Evolutionary conservation across 2,888 invertebrate genomes (phyloP), one percentile per base, ranked within the genome.

Genomic region (Diadromus collaris): DNA sequence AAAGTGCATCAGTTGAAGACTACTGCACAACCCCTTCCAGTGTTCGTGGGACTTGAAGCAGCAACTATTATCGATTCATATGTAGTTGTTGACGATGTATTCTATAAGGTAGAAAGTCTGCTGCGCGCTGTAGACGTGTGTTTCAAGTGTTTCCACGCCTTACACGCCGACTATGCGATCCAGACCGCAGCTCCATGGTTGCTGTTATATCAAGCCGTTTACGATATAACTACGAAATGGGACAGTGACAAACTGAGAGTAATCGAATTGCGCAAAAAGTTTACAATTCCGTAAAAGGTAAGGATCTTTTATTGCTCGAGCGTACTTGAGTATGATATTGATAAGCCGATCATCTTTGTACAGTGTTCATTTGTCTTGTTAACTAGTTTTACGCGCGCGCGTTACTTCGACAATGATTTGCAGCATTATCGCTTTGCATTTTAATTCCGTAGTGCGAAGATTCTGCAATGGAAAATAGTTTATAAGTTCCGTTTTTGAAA

Each of bases 141-240:
- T 16, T 48, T 67, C 3, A 67, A 67, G 16, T 51, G 54, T 24
- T 67, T 67, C 41, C 67, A 51, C 34, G 67, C 51, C n/a, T 56
- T 51, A 0, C 48, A 67, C 51, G 51, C 32, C 4, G 19, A 51
- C 21, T 67, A 67, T 51, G 51, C 67, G 5, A 56, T 51, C 2
- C 67, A 67, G 6, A 67, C 51, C 29, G 51, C 13, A 0, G 51
- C 51, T 5, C 32, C 67, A 13, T 48, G 67, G 67, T 7, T 67
- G 24, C 54, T 51, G 24, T 16, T 63, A 27, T 44, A 63, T 44
- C 63, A 44, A 27, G 44, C 41, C 27, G 63, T 63, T 6, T 63
- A 63, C 4, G 44, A 44, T 21, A 63, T 63, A 4, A 27, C 27
- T 27, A 44, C 63, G 63, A 29, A 64, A 29, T 64, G 46, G 63